Conservation (phyloP, 2,888 invertebrate species). For the Caenorhabditis imperialis region DNA sequence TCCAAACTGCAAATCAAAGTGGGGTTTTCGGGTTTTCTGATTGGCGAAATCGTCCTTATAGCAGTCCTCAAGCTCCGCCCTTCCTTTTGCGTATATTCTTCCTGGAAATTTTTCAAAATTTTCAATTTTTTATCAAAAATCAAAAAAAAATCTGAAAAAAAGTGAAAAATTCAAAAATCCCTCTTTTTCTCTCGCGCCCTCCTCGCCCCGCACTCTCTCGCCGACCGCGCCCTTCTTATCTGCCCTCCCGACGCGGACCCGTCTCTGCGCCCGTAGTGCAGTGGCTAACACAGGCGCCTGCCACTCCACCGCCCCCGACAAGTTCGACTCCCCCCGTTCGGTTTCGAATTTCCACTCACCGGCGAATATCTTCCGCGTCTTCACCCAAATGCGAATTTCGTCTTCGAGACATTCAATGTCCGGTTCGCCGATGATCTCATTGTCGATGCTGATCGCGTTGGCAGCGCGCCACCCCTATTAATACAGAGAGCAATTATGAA, state of each 20-base stretch:
- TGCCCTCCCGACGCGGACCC: no score
- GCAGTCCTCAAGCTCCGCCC: conserved; percentile 74
- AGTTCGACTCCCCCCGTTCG: no score
- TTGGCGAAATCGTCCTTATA: conserved; percentile 73
- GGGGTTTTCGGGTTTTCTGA: conserved; percentile 75
- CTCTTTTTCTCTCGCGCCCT: not conserved
- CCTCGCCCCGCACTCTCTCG: not conserved
- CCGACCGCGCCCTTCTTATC: no score
- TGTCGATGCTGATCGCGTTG: conserved; percentile 73
- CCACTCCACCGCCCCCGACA: no score
- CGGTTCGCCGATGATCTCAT: conserved; percentile 78
- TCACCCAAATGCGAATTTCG: conserved; percentile 76
- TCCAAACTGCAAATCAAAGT: conserved; percentile 76
- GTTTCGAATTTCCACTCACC: conserved; percentile 19
- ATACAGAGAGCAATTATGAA: conserved; percentile 41
- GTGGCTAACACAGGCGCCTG: no score
- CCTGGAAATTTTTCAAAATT: no score
- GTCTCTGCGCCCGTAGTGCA: no score
- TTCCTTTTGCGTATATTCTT: conserved; percentile 78
- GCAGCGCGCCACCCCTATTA: conserved; percentile 50
- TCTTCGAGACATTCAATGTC: conserved; percentile 78
- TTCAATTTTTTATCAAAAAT: no score
- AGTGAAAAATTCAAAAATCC: conserved; percentile 19
- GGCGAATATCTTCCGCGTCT: conserved; percentile 71
- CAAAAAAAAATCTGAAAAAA: no score